Conservation (phyloP, 2,113 vertebrate genomes). For the Cephalopterus ornatus region DNA sequence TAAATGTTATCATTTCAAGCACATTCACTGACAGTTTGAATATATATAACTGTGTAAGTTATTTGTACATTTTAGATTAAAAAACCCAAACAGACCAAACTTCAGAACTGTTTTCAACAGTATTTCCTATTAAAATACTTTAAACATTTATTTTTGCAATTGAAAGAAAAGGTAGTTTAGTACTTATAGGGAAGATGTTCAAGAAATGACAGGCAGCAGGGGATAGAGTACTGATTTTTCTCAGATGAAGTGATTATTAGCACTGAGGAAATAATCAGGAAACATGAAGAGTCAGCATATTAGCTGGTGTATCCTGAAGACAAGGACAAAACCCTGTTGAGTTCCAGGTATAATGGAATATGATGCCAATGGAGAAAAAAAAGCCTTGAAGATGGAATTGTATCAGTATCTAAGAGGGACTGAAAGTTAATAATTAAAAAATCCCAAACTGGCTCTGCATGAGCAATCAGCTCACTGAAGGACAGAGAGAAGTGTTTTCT, state of each 20-base stretch:
- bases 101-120: background rate
- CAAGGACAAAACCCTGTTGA: background rate
- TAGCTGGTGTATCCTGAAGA: background rate
- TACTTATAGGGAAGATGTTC: background rate
- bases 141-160: background rate
- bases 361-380: background rate
- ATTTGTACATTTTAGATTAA: background rate
- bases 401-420: background rate
- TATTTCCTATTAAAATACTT: background rate
- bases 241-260: slow-evolving; percentile 20
- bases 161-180: background rate
- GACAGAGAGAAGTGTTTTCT: background rate
- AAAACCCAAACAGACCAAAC: background rate
- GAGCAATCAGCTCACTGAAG: background rate
- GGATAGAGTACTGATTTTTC: background rate
- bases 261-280: background rate
- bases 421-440: background rate
- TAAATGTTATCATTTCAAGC: background rate
- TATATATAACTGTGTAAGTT: background rate
- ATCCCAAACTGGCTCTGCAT: background rate
- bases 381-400: background rate
- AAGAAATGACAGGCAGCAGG: background rate
- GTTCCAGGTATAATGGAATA: background rate
- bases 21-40: background rate
- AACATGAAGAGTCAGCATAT: slow-evolving; percentile 27